These are phyloP conservation scores for Lochmaea crataegi DNA, from an alignment of 2,888 invertebrate genomes.

Conservation along the genomic window DNA sequence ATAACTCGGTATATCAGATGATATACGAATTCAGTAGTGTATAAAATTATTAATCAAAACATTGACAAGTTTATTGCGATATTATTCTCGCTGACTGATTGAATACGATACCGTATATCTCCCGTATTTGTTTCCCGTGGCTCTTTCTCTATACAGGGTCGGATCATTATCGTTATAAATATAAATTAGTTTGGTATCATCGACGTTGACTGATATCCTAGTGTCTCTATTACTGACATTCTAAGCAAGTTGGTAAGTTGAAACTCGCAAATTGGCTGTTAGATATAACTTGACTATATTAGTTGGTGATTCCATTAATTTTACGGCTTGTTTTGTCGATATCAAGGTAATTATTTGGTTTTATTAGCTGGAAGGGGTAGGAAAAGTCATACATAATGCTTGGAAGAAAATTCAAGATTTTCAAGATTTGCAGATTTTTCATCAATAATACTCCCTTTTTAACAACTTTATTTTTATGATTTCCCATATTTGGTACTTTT, in stretches of 20 bases:
- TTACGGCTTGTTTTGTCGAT: no score
- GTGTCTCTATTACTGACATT: not conserved
- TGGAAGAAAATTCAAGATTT: no score
- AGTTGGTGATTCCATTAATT: no score
- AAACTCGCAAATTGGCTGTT: not conserved
- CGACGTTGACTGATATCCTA: not conserved
- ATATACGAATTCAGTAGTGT: slow-evolving; percentile 25
- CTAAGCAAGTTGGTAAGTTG: not conserved
- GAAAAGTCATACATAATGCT: no score
- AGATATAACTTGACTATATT: not conserved
- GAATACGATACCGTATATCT: not conserved
- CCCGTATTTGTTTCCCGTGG: not conserved
- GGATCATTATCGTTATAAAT: not conserved
- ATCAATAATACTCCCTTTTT: no score
- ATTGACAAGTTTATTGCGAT: slow-evolving; percentile 43
- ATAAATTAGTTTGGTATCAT: not conserved
- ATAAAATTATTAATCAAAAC: slow-evolving; percentile 39
- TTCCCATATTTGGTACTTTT: no score
- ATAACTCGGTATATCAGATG: slow-evolving; percentile 26
- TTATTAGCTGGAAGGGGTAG: no score
- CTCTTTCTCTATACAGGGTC: slow-evolving; percentile 7
- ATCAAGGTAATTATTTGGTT: no score
- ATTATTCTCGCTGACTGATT: slow-evolving; percentile 41
- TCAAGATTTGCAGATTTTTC: no score
- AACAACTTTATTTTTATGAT: no score